These are phyloP conservation scores for Cenopis cana DNA, from an alignment of 2,888 invertebrate genomes.

Conservation along the genomic window DNA sequence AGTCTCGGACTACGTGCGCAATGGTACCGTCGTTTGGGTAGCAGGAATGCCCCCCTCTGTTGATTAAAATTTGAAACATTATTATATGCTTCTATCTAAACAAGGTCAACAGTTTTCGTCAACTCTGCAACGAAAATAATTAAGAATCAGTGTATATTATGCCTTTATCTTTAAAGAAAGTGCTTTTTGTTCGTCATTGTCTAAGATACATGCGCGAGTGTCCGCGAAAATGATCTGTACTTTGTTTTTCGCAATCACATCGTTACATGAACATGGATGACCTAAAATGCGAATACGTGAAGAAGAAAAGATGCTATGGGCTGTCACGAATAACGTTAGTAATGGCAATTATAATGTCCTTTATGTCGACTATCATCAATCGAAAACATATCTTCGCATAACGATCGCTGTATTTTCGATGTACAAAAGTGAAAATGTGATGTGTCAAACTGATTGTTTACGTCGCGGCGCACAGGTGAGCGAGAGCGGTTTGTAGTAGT, in stretches of 20 bases:
- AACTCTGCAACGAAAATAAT: conserved; percentile 81
- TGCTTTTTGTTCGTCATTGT: conserved; percentile 65
- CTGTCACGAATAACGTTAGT: conserved; percentile 76
- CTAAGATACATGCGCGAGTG: conserved; percentile 74
- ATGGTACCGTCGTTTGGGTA: conserved; percentile 45
- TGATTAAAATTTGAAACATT: conserved; percentile 85
- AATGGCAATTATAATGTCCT: conserved; percentile 76
- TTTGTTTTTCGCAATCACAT: conserved; percentile 85
- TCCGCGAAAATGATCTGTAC: conserved; percentile 83
- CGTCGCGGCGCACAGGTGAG: conserved; percentile 82
- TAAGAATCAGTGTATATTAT: conserved; percentile 74
- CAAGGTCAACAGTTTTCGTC: conserved; percentile 86
- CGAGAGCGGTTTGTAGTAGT: conserved; percentile 79
- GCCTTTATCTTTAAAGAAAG: conserved; percentile 68
- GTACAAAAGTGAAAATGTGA: conserved; percentile 85
- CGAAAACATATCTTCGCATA: conserved; percentile 69
- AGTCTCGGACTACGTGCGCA: conserved; percentile 45
- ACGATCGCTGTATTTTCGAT: conserved; percentile 72
- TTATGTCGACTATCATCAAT: conserved; percentile 69
- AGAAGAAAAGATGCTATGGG: conserved; percentile 83
- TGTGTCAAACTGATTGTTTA: conserved; percentile 86
- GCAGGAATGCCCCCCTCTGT: conserved; percentile 82
- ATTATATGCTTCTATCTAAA: conserved; percentile 79
- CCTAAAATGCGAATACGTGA: conserved; percentile 85
- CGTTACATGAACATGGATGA: conserved; percentile 86